Evolutionary conservation across 2,888 invertebrate species (phyloP).

Genomic region (Octonoba sinensis): DNA sequence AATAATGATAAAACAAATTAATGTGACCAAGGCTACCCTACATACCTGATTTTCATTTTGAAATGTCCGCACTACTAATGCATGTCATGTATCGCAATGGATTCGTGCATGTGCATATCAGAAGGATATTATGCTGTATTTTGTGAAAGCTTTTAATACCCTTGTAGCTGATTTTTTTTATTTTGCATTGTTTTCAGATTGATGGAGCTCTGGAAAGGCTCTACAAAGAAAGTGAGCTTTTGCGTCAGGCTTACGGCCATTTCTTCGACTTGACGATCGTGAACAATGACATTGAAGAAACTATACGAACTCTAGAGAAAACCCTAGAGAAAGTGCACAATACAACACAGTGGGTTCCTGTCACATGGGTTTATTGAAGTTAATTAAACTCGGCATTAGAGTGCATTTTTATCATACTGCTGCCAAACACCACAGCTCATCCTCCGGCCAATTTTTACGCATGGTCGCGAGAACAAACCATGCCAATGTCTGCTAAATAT

Average conservation of each 20-base stretch:
- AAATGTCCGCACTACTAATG: no score
- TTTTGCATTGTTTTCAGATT: conserved; percentile 77
- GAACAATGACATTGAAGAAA: conserved; percentile 99
- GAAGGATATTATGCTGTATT: no score
- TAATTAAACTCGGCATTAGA: conserved; percentile 6
- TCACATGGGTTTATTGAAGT: conserved; percentile 91
- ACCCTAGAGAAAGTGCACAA: conserved; percentile 91
- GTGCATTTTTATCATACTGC: conserved; percentile 5
- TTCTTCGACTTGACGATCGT: conserved; percentile 98
- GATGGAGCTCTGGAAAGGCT: conserved; percentile 97
- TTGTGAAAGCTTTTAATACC: no score
- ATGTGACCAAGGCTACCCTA: no score
- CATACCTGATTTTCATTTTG: no score
- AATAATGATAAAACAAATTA: no score
- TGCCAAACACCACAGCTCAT: conserved; percentile 19
- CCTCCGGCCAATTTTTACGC: conserved; percentile 28
- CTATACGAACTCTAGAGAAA: conserved; percentile 90
- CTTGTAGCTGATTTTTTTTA: neutral
- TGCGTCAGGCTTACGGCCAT: conserved; percentile 97
- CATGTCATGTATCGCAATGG: no score
- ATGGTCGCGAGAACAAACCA: conserved; percentile 5
- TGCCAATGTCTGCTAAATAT: conserved; percentile 32
- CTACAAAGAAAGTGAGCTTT: conserved; percentile 94
- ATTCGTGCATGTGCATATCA: no score
- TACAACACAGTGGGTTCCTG: conserved; percentile 96